Evolutionary conservation across 1,140 invertebrate species (phyloP).

Genomic region (Chironomus striatipennis): DNA sequence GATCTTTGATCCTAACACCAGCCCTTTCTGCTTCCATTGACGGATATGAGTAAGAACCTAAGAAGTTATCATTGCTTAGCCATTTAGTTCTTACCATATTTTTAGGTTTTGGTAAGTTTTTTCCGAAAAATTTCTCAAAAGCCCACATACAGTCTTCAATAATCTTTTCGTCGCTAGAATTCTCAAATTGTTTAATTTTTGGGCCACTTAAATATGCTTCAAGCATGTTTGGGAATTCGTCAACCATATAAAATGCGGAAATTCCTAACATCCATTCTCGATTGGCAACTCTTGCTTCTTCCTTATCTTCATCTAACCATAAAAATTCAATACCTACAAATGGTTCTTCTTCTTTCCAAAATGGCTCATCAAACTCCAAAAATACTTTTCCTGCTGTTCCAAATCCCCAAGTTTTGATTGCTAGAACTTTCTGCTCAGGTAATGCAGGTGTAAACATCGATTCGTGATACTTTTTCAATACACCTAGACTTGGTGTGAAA

Average conservation of each 20-base stretch:
- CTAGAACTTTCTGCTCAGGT: constrained; percentile 60
- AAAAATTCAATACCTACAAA: constrained; percentile 36
- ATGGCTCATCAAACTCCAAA: constrained; percentile 67
- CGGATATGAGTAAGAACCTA: not conserved
- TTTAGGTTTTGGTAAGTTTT: not conserved
- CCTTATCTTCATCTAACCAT: constrained; percentile 43
- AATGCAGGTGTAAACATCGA: constrained; percentile 68
- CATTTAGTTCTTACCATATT: not conserved
- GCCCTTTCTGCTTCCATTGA: not conserved
- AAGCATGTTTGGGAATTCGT: not conserved
- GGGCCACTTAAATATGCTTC: not conserved
- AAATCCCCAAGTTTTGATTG: constrained; percentile 65
- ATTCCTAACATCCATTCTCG: not conserved
- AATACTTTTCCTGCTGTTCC: constrained; percentile 73
- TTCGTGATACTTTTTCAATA: constrained; percentile 65
- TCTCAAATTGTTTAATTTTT: not conserved
- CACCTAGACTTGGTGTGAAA: constrained; percentile 72
- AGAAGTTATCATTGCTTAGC: not conserved
- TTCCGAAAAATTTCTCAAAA: not conserved
- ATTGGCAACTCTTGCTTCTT: constrained; percentile 23
- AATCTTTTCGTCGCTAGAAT: not conserved
- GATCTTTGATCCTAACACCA: not conserved
- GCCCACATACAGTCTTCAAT: not conserved
- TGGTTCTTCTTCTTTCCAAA: constrained; percentile 45
- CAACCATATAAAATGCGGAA: not conserved